Base-by-base conservation (phyloP, 2,797 vertebrate species). In the Microhierax caerulescens region DNA sequence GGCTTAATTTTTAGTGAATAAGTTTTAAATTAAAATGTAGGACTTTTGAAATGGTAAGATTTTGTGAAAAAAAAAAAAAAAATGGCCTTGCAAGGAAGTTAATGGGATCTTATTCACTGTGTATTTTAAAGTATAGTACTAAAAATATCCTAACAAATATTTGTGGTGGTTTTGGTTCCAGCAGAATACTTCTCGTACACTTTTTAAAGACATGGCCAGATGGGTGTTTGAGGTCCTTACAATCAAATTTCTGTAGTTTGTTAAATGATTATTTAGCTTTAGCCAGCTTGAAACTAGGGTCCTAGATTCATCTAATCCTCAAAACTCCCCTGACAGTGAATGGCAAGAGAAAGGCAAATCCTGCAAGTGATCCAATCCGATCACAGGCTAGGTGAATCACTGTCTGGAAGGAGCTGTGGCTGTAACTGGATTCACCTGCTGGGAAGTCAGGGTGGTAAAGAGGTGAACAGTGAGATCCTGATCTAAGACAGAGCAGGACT, bases 1-100 rank as follows among this genome's bases (percentile, higher is more conserved):
- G 43, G 25, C 8, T 68, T 84, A 77, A 72, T 78, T 56, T 88
- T 92, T 65, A 78, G 7, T 51, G 28, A 68, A 80, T 21, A 77
- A 67, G 23, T 72, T 78, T 72, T 69, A 86, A 78, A 87, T 69
- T 73, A 87, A 41, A 91, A 69, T 81, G 68, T 59, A 69, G 0
- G 5, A 25, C 27, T 72, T 95, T 67, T 63, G 23, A 68, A 92
- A 78, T 4, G 0, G 11, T 41, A 69, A 76, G 50, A 43, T 57
- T 76, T 91, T 87, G 18, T 77, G 56, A 47, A 88, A 13, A 96
- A 96, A 74, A 85, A 47, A 88, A 13, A 96, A 96, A 74, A 85
- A 88, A 32, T 70, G 39, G 4, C 5, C 36, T 90, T 41, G 23
- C 28, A 70, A 56, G 22, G 63, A 70, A 90, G 53, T 68, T 64